Base-by-base conservation (phyloP, 2,888 invertebrate species). In the Mellilla xanthometata region DNA sequence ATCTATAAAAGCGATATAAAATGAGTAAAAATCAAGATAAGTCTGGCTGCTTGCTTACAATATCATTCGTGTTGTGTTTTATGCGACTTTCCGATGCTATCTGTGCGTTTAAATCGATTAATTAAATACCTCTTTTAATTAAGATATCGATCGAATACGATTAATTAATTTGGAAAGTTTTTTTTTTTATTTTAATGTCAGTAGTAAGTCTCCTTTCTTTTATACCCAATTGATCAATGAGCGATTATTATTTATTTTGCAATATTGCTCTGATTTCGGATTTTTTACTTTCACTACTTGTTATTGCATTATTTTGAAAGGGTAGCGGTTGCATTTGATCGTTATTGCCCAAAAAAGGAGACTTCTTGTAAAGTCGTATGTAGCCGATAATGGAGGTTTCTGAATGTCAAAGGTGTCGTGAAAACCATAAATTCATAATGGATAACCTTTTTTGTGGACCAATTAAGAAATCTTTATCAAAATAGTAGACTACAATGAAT, bases 201-300 rank as follows among this genome's bases (percentile, higher is more conserved):
- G 53, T 49, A 43, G 60, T 43, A 30, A 49, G 53, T 58, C 50
- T 54, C 60, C 55, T 61, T 61, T 56, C 58, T 39, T 27, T 49
- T 47, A 44, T 29, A 24, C 46, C 19, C 22, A 15, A 27, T 44
- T 43, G 39, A 50, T 52, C 53, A 53, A 53, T 41, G 45, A 47
- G 31, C 39, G 54, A 63, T 63, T 58, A 63, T 63, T 58, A 61
- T 51, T 47, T 46, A 35, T 72, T 59, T 52, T 41, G 61, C 60
- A 68, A 72, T 62, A 53, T 23, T 66, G 71, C 54, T 69, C 68
- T 62, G 59, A 49, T 62, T 60, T 55, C 54, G 58, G 56, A 56
- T 54, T 58, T 55, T 58, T 55, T 22, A 65, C 72, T 71, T 67
- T 72, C 69, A 60, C 68, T 44, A 11, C 27, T 43, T 49, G 24